phyloP scores from a whole-genome alignment of 2,113 vertebrate genomes.

The Hucho hucho region DNA sequence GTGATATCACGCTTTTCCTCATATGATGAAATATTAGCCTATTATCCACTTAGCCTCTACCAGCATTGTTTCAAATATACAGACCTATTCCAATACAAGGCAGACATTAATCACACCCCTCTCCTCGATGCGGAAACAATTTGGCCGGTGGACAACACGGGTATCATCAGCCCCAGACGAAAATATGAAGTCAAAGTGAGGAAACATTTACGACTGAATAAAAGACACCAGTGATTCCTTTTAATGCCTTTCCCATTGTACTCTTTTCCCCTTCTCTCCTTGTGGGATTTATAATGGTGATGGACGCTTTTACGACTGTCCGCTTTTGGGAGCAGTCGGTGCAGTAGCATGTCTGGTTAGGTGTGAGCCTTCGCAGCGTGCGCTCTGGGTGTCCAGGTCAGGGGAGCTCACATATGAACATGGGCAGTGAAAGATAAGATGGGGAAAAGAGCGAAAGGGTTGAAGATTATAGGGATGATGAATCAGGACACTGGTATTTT shows the following conservation, averaged over 20 bases:
- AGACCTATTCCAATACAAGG: conserved; percentile 8
- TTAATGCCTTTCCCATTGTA: conserved; percentile 55
- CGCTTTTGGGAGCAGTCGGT: too few species aligned
- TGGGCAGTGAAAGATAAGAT: too few species aligned
- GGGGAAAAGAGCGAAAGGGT: too few species aligned
- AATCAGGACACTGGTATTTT: conserved; percentile 11
- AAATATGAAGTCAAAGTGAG: conserved; percentile 21
- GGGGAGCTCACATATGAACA: conserved; percentile 31
- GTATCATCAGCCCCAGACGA: background rate
- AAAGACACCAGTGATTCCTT: conserved; percentile 49
- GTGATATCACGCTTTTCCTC: background rate
- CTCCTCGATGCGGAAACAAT: background rate
- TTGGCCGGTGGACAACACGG: background rate
- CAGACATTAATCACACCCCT: conserved; percentile 1
- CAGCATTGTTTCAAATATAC: too few species aligned
- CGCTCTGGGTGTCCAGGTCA: too few species aligned
- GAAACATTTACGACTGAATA: conserved; percentile 35
- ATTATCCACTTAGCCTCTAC: too few species aligned
- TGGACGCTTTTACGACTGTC: too few species aligned
- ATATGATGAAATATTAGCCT: background rate
- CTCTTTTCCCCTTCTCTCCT: conserved; percentile 1
- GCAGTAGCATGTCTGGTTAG: too few species aligned
- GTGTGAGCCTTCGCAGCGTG: too few species aligned
- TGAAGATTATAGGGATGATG: background rate
- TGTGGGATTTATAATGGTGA: too few species aligned